phyloP scores from a whole-genome alignment of 2,113 vertebrate species.

The Shinisaurus crocodilurus region DNA sequence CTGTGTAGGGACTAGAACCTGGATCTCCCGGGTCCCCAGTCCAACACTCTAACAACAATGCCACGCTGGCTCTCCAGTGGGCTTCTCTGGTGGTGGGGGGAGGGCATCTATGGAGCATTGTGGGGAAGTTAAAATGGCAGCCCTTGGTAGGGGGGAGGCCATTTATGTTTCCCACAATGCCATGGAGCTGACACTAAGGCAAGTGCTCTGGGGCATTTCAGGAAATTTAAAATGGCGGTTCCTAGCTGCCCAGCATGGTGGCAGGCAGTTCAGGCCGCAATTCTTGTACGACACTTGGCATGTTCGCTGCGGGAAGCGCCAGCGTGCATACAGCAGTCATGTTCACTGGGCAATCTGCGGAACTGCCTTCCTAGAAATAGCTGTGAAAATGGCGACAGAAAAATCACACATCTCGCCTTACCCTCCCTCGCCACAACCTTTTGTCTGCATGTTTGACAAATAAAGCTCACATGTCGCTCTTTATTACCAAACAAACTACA shows the following conservation, averaged over 20 bases:
- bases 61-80: too few species aligned
- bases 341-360: conserved; percentile 19
- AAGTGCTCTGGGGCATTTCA: neutral
- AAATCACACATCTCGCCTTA: conserved; percentile 66
- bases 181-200: neutral
- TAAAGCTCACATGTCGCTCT: conserved; percentile 62
- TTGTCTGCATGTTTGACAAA: conserved; percentile 52
- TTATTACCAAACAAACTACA: conserved; percentile 63
- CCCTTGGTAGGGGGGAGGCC: neutral
- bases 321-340: neutral
- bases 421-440: conserved; percentile 65
- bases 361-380: conserved; percentile 57
- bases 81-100: too few species aligned
- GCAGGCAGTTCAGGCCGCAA: neutral
- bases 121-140: neutral
- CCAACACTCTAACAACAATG: too few species aligned
- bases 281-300: neutral
- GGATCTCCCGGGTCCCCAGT: too few species aligned
- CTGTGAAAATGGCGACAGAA: conserved; percentile 60
- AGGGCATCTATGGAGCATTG: neutral
- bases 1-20: too few species aligned
- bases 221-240: neutral
- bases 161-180: neutral
- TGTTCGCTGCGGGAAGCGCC: neutral
- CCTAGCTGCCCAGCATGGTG: too few species aligned